Conservation (phyloP, 2,113 vertebrate species). For the Tenebrosternarchus preto region DNA sequence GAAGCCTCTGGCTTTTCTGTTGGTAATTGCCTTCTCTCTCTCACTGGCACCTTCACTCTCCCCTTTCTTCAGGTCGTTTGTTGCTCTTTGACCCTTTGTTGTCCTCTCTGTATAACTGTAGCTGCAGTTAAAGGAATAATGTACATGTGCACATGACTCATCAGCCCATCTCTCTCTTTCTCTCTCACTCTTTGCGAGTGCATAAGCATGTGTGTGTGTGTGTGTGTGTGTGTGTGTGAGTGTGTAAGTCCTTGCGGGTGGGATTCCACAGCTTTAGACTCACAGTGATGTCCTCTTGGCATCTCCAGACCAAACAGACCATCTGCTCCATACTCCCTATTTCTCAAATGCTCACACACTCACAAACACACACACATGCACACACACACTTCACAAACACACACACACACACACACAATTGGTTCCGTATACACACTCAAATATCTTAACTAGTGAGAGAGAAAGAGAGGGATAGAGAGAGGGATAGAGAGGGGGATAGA, state of each 20-base stretch:
- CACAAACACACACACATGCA: no score
- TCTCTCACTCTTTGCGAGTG: not conserved
- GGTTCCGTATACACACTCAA: no score
- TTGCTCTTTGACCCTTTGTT: no score
- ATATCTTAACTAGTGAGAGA: conserved; percentile 39
- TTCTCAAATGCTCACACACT: no score
- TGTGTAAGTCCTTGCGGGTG: not conserved
- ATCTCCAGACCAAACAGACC: conserved; percentile 2
- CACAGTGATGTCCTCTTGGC: not conserved
- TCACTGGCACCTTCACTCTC: no score
- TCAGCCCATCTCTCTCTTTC: not conserved
- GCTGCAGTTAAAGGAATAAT: not conserved
- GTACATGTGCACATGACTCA: not conserved
- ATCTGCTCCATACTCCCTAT: not conserved
- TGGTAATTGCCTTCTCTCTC: no score
- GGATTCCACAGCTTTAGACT: conserved; percentile 4
- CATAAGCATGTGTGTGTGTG: conserved; percentile 12
- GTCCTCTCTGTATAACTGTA: not conserved
- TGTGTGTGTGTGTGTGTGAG: not conserved
- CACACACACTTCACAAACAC: no score
- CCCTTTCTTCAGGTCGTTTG: no score
- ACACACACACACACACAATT: no score
- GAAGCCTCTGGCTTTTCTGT: no score
- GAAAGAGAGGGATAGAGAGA: conserved; percentile 49
- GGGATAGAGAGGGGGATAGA: conserved; percentile 50